Evolutionary conservation across 23 tunicate genomes (phyloP).

Genomic region (Styela plicata): DNA sequence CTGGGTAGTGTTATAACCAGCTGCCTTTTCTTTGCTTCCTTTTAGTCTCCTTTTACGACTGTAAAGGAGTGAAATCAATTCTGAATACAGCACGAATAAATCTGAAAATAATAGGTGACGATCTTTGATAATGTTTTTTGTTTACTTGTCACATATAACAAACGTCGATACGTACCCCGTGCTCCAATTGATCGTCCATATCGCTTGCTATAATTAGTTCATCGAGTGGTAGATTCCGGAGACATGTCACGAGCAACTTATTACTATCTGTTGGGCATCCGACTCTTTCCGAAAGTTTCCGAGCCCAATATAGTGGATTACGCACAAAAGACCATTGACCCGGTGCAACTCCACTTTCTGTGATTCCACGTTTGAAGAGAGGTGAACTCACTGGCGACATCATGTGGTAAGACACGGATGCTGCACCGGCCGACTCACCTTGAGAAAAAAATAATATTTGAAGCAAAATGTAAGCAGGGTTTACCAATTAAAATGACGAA

Average conservation of each 20-base stretch:
- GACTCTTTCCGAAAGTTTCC: background rate
- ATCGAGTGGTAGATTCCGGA: conserved; percentile 3
- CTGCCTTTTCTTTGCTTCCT: too few species aligned
- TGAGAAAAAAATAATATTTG: too few species aligned
- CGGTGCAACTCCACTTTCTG: conserved; percentile 30
- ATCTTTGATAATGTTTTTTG: too few species aligned
- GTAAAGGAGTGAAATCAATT: too few species aligned
- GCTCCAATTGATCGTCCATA: background rate
- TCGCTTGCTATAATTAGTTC: background rate
- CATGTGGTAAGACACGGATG: conserved; percentile 34
- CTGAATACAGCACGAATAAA: too few species aligned
- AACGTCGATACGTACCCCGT: background rate
- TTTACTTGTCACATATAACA: too few species aligned
- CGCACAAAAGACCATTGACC: background rate
- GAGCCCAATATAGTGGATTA: background rate
- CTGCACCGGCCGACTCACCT: conserved; percentile 60
- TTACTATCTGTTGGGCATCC: conserved; percentile 16
- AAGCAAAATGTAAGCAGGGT: too few species aligned
- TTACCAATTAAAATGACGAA: too few species aligned
- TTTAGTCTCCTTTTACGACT: too few species aligned
- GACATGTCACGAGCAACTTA: conserved; percentile 15
- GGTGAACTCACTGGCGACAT: conserved; percentile 39
- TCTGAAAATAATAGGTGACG: too few species aligned
- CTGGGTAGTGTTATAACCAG: too few species aligned
- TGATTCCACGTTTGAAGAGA: conserved; percentile 46